Base-by-base conservation (phyloP, 92 coral and sea anemone genomes). In the Paragorgia papillata region DNA sequence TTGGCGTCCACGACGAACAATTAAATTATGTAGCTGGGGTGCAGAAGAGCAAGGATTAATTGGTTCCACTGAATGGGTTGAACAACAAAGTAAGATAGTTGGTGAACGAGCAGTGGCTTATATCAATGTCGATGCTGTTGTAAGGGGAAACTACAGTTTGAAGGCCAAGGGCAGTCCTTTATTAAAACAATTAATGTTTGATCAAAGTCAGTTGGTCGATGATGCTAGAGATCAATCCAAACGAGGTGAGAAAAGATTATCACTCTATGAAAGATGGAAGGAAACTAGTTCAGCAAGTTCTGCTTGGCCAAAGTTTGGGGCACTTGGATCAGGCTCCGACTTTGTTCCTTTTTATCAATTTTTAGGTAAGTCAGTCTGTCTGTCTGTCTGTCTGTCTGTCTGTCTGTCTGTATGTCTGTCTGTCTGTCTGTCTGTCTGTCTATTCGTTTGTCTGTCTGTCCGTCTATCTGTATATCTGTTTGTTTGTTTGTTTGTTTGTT, bases 311-410 rank as follows among this genome's bases (percentile, higher is more conserved):
- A 62, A 49, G 25, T 76, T 84, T 29, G 43, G 62, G 0, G 69
- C 67, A 3, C 83, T 88, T 44, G 87, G 89, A 22, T 88, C 92
- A 7, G 92, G 87, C 19, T 84, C 89, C 27, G 89, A 88, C 33
- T 88, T 75, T 48, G 91, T 87, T 10, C 78, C 82, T 0, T 87
- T 87, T 56, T 87, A 87, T 54, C 91, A 87, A 26, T 81, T 80
- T 63, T 67, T 87, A 20, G 76, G 76, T 69, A 26, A 69, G 76
- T 2, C 22, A 59, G 8, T 15, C 6, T 59, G 58, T 51, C 6
- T 51, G 21, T n/a, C n/a, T n/a, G n/a, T n/a, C n/a, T n/a, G n/a
- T n/a, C n/a, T n/a, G n/a, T n/a, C n/a, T n/a, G n/a, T n/a, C n/a
- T n/a, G n/a, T n/a, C n/a, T n/a, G n/a, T n/a, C n/a, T n/a, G n/a